Conservation (phyloP, 2,888 invertebrate genomes). For the Drosophila longiperda region DNA sequence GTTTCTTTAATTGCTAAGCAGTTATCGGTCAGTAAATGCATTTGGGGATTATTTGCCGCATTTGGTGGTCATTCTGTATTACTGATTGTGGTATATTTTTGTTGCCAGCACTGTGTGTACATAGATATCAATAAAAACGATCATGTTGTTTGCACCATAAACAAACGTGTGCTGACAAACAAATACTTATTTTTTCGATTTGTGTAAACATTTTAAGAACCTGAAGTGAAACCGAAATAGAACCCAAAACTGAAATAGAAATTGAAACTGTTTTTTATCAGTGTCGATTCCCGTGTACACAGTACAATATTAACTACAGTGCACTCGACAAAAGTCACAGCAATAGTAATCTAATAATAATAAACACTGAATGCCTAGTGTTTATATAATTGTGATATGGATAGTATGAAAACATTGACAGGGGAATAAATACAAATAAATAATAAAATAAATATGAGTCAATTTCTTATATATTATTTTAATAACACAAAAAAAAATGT, state of each 20-base stretch:
- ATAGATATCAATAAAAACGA: slow-evolving; percentile 50
- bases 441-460: background rate
- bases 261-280: slow-evolving; percentile 27
- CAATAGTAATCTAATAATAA: background rate
- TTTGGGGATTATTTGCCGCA: background rate
- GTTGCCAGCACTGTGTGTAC: background rate
- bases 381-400: background rate
- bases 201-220: slow-evolving; percentile 33
- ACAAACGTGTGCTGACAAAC: slow-evolving; percentile 29
- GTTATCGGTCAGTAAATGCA: background rate
- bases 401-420: background rate
- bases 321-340: background rate
- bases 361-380: background rate
- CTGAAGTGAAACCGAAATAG: background rate
- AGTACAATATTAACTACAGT: slow-evolving; percentile 6
- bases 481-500: no score
- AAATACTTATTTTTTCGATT: slow-evolving; percentile 1
- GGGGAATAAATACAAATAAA: background rate
- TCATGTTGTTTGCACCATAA: slow-evolving; percentile 52
- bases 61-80: background rate
- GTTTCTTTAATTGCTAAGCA: background rate
- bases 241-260: background rate
- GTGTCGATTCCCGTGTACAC: slow-evolving; percentile 13
- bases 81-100: background rate
- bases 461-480: no score